These are phyloP conservation scores for Osmerus eperlanus DNA, from an alignment of 2,113 vertebrate genomes.

Conservation along the genomic window DNA sequence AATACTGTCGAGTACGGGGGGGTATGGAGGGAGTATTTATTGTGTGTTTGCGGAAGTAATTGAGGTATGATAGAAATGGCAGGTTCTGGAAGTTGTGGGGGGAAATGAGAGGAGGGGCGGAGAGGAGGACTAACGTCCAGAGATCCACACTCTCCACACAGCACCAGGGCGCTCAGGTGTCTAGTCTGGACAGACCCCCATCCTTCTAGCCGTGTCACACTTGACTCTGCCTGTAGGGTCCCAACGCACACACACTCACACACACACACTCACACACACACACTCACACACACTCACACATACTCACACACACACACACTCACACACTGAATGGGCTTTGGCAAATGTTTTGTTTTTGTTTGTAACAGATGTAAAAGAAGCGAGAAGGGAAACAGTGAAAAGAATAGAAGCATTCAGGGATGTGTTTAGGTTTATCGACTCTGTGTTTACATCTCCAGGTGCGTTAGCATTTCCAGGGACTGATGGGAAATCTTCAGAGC, in stretches of 20 bases:
- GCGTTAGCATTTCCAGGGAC: constrained; percentile 54
- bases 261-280: too few relatives aligned
- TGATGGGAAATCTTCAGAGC: constrained; percentile 46
- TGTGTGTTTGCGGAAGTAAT: constrained; percentile 39
- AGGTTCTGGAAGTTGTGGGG: constrained; percentile 28
- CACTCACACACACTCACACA: too few relatives aligned
- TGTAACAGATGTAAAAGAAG: background rate
- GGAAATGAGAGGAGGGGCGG: background rate
- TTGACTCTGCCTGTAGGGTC: too few relatives aligned
- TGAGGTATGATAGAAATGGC: constrained; percentile 18
- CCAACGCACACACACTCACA: too few relatives aligned
- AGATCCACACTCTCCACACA: too few relatives aligned
- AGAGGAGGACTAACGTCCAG: background rate
- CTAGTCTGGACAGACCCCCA: too few relatives aligned
- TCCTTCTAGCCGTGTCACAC: too few relatives aligned
- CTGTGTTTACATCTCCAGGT: constrained; percentile 42
- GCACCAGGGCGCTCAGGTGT: too few relatives aligned
- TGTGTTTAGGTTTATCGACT: background rate
- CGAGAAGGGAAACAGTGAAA: background rate
- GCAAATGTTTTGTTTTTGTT: too few relatives aligned
- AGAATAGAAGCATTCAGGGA: background rate
- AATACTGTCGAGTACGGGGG: constrained; percentile 9
- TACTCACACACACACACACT: too few relatives aligned
- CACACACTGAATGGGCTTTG: too few relatives aligned
- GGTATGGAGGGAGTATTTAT: background rate